Evolutionary conservation across 2,888 invertebrate genomes (phyloP).

Genomic region (Ceraclea dissimilis): DNA sequence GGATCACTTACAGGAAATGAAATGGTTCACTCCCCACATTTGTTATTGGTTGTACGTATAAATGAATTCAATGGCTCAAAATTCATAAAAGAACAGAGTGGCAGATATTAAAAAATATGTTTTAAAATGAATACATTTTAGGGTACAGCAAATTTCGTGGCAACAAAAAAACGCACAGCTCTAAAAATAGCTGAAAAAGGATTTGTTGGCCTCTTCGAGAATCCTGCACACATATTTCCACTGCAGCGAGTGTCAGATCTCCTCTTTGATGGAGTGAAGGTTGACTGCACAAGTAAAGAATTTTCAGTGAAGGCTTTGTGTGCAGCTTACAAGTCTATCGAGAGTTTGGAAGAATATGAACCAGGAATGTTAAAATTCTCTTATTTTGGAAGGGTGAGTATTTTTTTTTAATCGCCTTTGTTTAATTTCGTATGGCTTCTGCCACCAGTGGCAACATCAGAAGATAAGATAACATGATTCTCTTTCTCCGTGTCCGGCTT

Average conservation of each 20-base stretch:
- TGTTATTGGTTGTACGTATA: constrained; percentile 58
- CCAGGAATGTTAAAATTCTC: constrained; percentile 65
- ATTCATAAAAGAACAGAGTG: too few relatives aligned
- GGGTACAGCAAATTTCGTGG: constrained; percentile 51
- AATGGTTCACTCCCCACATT: constrained; percentile 59
- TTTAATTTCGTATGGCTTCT: too few relatives aligned
- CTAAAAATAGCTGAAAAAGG: constrained; percentile 62
- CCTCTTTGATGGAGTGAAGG: constrained; percentile 62
- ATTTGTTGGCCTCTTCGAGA: constrained; percentile 59
- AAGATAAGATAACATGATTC: too few relatives aligned
- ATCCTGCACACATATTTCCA: constrained; percentile 54
- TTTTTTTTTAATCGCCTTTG: too few relatives aligned
- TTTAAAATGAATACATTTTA: too few relatives aligned
- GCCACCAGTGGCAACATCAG: too few relatives aligned
- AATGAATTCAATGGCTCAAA: too few relatives aligned
- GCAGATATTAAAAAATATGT: too few relatives aligned
- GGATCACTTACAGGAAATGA: constrained; percentile 64
- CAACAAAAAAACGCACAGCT: constrained; percentile 59
- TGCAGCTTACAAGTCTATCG: constrained; percentile 56
- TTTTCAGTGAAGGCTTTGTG: constrained; percentile 73
- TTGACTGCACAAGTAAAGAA: constrained; percentile 68
- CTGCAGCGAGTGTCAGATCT: constrained; percentile 61
- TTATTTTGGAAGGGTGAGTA: constrained; percentile 60
- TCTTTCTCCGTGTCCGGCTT: too few relatives aligned
- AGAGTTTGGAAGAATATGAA: constrained; percentile 48